Evolutionary conservation across 2,888 invertebrate genomes (phyloP), one percentile per base, ranked within the genome.

Genomic region (Apodemia hepburni): DNA sequence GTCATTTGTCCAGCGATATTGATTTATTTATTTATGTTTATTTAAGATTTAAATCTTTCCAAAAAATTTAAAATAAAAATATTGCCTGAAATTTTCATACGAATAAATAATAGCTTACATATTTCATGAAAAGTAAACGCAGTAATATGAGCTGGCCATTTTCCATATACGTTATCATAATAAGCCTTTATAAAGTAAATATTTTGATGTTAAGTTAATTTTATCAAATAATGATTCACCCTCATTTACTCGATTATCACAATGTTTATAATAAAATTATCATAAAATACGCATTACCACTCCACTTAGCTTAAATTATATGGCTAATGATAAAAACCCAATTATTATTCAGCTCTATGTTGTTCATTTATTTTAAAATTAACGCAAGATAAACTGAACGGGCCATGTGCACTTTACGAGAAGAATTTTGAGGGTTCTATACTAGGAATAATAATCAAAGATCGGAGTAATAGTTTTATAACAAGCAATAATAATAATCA

Each of bases 241-340:
- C 58, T 64, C 60, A 63, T 65, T 33, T 58, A 33, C 61, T 65
- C 64, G 62, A 64, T 66, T 64, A 66, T 63, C 63, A 64, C 64
- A 65, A 65, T 61, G 67, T 64, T 68, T 51, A 66, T 65, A 66
- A 66, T 49, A 17, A 65, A 64, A 68, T 69, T 69, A 69, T 58
- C 68, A 70, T 67, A 70, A 68, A 69, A 68, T 65, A 61, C 62
- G 61, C 66, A 67, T 69, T 66, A 67, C 57, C 68, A 65, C 64
- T 51, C 60, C 62, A 65, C 67, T 66, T 64, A 59, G 59, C 63
- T 59, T 42, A 62, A 64, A 65, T 65, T 59, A 60, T 62, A 58
- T 64, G 61, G 45, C 18, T 11, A 57, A 45, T 62, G 64, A 64
- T 69, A 69, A 67, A 67, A 66, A 65, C 42, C 38, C 29, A 18